These are phyloP conservation scores for Nymphalis urticae DNA, from an alignment of 2,888 invertebrate species.

Conservation along the genomic window DNA sequence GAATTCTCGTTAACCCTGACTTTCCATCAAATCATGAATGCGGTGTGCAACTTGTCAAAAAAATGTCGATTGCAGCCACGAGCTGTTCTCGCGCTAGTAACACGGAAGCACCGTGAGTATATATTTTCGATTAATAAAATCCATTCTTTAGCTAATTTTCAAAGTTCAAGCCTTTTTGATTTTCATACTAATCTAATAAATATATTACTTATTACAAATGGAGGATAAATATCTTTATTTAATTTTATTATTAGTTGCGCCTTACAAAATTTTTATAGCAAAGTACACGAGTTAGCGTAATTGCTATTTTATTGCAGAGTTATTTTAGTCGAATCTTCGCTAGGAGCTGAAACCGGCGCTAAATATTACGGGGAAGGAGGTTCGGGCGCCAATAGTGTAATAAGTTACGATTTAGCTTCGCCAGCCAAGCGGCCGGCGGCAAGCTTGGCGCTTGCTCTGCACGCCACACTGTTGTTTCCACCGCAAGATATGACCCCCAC, in stretches of 20 bases:
- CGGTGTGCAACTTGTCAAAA: slow-evolving; percentile 56
- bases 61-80: slow-evolving; percentile 58
- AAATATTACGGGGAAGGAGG: slow-evolving; percentile 61
- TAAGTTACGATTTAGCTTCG: slow-evolving; percentile 57
- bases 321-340: slow-evolving; percentile 60
- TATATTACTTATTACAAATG: no score
- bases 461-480: slow-evolving; percentile 57
- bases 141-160: no score
- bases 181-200: no score
- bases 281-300: slow-evolving; percentile 1
- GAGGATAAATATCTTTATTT: no score
- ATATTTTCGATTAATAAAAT: no score
- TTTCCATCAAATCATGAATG: slow-evolving; percentile 52
- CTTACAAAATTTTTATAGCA: slow-evolving; percentile 21
- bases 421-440: slow-evolving; percentile 49
- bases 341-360: slow-evolving; percentile 51
- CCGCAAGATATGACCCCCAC: slow-evolving; percentile 53
- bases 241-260: not conserved
- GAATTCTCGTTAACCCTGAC: slow-evolving; percentile 63
- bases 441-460: slow-evolving; percentile 56
- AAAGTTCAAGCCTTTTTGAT: no score
- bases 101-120: slow-evolving; percentile 64
- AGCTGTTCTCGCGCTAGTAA: slow-evolving; percentile 58
- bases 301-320: slow-evolving; percentile 49
- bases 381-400: slow-evolving; percentile 61